Evolutionary conservation across 2,888 invertebrate genomes (phyloP), one percentile per base, ranked within the genome.

Genomic region (Apamea crenata): DNA sequence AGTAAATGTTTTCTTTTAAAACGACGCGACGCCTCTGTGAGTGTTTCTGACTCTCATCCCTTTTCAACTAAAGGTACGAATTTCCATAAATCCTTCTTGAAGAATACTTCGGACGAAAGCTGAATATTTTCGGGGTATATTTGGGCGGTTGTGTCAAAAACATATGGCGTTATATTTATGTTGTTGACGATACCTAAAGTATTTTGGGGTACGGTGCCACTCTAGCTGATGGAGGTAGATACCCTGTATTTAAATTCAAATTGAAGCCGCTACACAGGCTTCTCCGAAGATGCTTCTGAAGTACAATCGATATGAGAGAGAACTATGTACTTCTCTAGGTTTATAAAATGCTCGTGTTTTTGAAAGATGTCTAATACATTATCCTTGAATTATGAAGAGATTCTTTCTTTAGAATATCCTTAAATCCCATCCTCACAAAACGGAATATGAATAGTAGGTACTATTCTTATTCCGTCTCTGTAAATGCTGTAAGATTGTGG

Each of bases 1-100:
- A 80, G 83, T 77, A 84, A 88, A 88, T 78, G 78, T 83, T 87
- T 88, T 83, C 80, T 80, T 86, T 74, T 66, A 68, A 77, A 84
- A 47, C 77, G 69, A 25, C 56, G 65, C 77, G 69, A 25, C 61
- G 65, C 66, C 53, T 68, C 40, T n/a, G 69, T 63, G 36, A 78
- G 69, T 87, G 73, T 70, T 77, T 44, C 21, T 75, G 81, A 80
- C 75, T 74, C 36, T 75, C 68, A 73, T 80, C 69, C 70, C 84
- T 53, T 83, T 82, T 83, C 68, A 63, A 77, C n/a, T 40, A 68
- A 81, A 71, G 63, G 75, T 56, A 74, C 77, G 77, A 63, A 78
- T 84, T 84, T 79, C 65, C 79, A 81, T 82, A 87, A 87, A 84
- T 82, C 82, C 86, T 68, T 77, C 82, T 81, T 78, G 87, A 78